These are phyloP conservation scores for Vicugna pacos DNA, from an alignment of 2,113 vertebrate genomes.

Conservation along the genomic window DNA sequence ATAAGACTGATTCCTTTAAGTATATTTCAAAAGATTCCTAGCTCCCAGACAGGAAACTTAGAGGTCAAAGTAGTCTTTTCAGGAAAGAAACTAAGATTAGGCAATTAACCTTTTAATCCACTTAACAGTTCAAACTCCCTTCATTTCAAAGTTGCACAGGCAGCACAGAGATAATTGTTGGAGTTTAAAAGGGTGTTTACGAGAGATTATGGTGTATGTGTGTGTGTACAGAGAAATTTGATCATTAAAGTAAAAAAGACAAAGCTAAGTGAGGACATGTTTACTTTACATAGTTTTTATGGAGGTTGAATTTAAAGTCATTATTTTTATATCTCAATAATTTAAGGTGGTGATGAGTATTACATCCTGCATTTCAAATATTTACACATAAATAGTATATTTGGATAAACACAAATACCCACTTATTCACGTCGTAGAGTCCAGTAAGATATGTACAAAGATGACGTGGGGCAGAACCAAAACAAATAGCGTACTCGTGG, in stretches of 20 bases:
- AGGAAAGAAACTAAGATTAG: constrained; percentile 68
- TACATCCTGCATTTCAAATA: neutral
- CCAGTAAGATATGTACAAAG: neutral
- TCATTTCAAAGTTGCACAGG: constrained; percentile 18
- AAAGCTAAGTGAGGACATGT: neutral
- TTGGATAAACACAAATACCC: constrained; percentile 15
- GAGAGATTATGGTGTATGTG: neutral
- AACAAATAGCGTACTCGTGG: neutral
- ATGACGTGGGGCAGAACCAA: neutral
- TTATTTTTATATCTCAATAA: constrained; percentile 29
- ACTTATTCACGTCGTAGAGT: neutral
- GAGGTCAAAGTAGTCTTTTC: constrained; percentile 65
- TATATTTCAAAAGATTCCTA: constrained; percentile 52
- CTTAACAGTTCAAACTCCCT: constrained; percentile 64
- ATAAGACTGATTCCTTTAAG: constrained; percentile 66
- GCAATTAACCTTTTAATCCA: constrained; percentile 74
- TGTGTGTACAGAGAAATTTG: neutral
- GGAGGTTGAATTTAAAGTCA: neutral
- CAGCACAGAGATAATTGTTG: neutral
- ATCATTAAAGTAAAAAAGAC: neutral
- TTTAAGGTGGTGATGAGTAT: neutral
- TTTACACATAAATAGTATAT: neutral
- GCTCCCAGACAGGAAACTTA: neutral
- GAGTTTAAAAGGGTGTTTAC: neutral
- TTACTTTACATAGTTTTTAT: neutral